Conservation (phyloP, 2,888 invertebrate species). For the Drosophila leonis region DNA sequence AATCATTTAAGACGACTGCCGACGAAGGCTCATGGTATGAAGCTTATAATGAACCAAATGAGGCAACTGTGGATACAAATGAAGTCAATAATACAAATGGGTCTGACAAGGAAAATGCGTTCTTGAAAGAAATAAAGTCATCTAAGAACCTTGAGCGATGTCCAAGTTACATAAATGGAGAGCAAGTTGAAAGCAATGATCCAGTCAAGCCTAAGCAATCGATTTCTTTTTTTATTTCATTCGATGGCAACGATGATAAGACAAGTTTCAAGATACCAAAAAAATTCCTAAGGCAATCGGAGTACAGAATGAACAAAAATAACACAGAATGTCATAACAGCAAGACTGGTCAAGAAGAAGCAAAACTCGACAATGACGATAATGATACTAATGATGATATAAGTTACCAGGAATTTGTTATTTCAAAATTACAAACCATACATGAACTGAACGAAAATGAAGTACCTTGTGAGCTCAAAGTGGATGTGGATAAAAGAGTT, state of each 20-base stretch:
- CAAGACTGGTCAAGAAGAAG: background rate
- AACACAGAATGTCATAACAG: background rate
- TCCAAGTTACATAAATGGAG: slow-evolving; percentile 60
- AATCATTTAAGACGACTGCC: slow-evolving; percentile 63
- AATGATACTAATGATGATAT: slow-evolving; percentile 29
- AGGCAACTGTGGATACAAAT: background rate
- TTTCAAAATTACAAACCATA: slow-evolving; percentile 62
- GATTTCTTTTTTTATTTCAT: slow-evolving; percentile 68
- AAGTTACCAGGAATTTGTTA: slow-evolving; percentile 37
- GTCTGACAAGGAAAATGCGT: background rate
- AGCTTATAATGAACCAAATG: slow-evolving; percentile 16
- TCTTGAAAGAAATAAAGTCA: background rate
- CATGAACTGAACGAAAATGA: slow-evolving; percentile 65
- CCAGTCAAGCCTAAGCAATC: slow-evolving; percentile 50
- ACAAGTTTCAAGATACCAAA: slow-evolving; percentile 48
- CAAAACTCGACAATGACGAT: slow-evolving; percentile 15
- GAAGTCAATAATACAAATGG: slow-evolving; percentile 9
- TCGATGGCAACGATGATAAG: slow-evolving; percentile 56
- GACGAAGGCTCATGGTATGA: slow-evolving; percentile 66
- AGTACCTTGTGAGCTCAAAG: slow-evolving; percentile 31
- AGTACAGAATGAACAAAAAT: background rate
- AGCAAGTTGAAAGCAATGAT: slow-evolving; percentile 31
- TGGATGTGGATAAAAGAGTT: slow-evolving; percentile 1
- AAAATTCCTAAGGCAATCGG: slow-evolving; percentile 24
- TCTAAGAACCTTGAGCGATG: slow-evolving; percentile 18